Percentiles rank a stretch among this genome's conserved stretches.
phyloP scores from a whole-genome alignment of 1,140 invertebrate genomes.

The Drosophila sulfurigaster region DNA sequence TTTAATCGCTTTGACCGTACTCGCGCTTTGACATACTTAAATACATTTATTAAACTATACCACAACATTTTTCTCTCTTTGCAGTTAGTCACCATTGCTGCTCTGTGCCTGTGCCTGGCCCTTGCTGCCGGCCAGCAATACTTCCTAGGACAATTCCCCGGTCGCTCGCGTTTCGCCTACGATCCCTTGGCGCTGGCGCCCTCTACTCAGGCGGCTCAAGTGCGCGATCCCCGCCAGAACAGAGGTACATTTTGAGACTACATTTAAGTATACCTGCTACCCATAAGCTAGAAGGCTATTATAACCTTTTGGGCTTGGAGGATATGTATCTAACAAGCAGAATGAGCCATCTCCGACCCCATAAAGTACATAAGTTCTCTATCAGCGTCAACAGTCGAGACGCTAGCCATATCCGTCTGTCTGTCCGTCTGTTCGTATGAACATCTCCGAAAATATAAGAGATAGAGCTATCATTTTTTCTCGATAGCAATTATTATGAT shows the following conservation, averaged over 20 bases:
- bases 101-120: slow-evolving; percentile 75
- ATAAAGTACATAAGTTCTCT: too few species aligned
- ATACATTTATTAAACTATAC: slow-evolving; percentile 13
- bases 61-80: slow-evolving; percentile 24
- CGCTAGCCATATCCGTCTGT: too few species aligned
- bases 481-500: too few species aligned
- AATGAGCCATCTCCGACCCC: too few species aligned
- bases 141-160: slow-evolving; percentile 72
- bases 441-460: too few species aligned
- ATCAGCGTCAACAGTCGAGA: too few species aligned
- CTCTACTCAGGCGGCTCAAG: slow-evolving; percentile 47
- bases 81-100: slow-evolving; percentile 77
- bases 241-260: slow-evolving; percentile 53
- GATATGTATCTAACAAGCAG: too few species aligned
- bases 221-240: slow-evolving; percentile 81
- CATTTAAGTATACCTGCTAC: too few species aligned
- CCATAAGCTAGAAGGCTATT: too few species aligned
- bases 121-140: slow-evolving; percentile 77
- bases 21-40: slow-evolving; percentile 13
- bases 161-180: slow-evolving; percentile 60
- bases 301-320: too few species aligned
- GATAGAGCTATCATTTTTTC: too few species aligned
- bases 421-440: too few species aligned
- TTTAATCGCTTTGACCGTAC: slow-evolving; percentile 72
- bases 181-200: slow-evolving; percentile 66